Evolutionary conservation across 2,113 vertebrate genomes (phyloP), one percentile per base, ranked within the genome.

Genomic region (Bambusicola thoracicus): DNA sequence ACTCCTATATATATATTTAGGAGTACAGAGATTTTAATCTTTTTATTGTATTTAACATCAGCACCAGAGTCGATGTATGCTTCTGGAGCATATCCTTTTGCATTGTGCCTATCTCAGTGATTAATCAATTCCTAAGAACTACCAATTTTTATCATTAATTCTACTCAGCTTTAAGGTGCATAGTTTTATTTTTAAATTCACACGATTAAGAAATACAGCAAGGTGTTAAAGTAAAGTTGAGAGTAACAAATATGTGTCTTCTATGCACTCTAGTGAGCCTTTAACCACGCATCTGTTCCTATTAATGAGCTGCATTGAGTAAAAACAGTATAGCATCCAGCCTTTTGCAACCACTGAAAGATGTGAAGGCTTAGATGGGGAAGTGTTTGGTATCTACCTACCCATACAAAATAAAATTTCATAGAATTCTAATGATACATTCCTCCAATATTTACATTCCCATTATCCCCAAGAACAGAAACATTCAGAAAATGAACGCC

Each of bases 391-490:
- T 24, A 79, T 27, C 41, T 74, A 25, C 24, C 14, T 38, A 20
- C 5, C 70, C 25, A 7, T 5, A 27, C 0, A 0, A 46, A 48
- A 41, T 5, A 13, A 91, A 89, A 40, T 85, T 66, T n/a, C 41
- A 41, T 10, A 14, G 8, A 19, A 43, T 27, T 36, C n/a, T 68
- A n/a, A 53, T 38, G 36, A 40, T 11, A 61, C 1, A 15, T 14
- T 38, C 6, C 1, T 1, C 2, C 13, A 80, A n/a, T 36, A 2
- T 30, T 27, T 63, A 62, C 32, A 49, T 43, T 80, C 34, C 51
- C 1, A 0, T 48, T 73, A 82, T 27, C 7, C 38, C 13, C 6
- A 48, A 34, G n/a, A 11, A 53, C 6, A 72, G 70, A 0, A 1
- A 4, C 13, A 24, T 44, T 77, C 13, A 67, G 32, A 73, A 83